Conservation (phyloP, 1,140 invertebrate species). For the Bemisia tabaci region DNA sequence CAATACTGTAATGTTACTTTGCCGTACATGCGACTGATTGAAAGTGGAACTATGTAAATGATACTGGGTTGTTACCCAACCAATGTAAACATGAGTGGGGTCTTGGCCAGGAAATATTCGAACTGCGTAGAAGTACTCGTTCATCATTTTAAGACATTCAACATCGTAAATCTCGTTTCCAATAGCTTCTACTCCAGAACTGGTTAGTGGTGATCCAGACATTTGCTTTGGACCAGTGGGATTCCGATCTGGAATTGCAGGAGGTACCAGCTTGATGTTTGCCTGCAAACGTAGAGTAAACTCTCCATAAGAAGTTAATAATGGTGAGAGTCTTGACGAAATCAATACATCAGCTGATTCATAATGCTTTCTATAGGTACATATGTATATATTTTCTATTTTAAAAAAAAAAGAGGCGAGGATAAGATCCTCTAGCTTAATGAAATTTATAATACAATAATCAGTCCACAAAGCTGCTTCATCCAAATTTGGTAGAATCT, state of each 20-base stretch:
- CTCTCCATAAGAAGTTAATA: neutral
- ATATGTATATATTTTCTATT: too few relatives aligned
- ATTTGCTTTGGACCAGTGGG: conserved; percentile 46
- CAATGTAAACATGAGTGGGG: conserved; percentile 90
- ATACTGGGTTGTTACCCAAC: conserved; percentile 99
- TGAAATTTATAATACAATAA: too few relatives aligned
- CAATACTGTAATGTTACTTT: conserved; percentile 69
- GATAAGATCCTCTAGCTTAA: too few relatives aligned
- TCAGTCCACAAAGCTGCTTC: too few relatives aligned
- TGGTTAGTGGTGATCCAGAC: conserved; percentile 44
- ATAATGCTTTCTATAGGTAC: too few relatives aligned
- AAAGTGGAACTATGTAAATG: conserved; percentile 80
- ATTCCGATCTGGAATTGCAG: conserved; percentile 49
- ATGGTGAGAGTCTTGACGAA: neutral
- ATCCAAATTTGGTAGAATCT: too few relatives aligned
- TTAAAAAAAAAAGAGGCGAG: too few relatives aligned
- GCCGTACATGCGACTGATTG: conserved; percentile 73
- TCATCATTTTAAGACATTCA: conserved; percentile 81
- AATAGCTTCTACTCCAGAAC: conserved; percentile 52
- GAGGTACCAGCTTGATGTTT: conserved; percentile 47
- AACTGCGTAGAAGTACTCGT: conserved; percentile 94
- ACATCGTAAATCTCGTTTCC: conserved; percentile 73
- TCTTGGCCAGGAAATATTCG: conserved; percentile 94
- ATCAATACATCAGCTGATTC: too few relatives aligned
- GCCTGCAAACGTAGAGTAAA: conserved; percentile 33